Base-by-base conservation (phyloP, 2,113 vertebrate species). In the Capreolus pygargus region DNA sequence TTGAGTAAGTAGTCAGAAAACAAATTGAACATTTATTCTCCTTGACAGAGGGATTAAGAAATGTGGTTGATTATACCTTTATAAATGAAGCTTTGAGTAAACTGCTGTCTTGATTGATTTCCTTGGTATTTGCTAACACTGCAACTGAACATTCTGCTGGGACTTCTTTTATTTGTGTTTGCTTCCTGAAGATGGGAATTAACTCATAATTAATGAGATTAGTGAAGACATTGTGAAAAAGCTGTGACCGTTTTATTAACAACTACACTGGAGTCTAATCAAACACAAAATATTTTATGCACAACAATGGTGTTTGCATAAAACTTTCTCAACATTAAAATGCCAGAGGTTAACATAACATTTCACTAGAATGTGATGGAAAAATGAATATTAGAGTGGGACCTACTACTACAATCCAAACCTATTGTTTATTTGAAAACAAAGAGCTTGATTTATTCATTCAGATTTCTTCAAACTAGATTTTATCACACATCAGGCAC, bases 31-130 rank as follows among this genome's bases (percentile, higher is more conserved):
- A 98, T 98, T 98, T 98, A 96, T 98, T 98, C 85, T 98, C 45
- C 67, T 39, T 98, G 98, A 97, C 97, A 99, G 96, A 89, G 94
- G 94, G 47, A 98, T 97, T 95, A 98, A 97, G 97, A 43, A 97
- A 61, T 97, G 82, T 86, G n/a, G 84, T 96, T 98, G 95, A 97
- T 98, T 98, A 92, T 97, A 61, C 21, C 79, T 98, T 96, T 98
- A 86, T 67, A 98, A 98, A 98, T 96, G 96, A 98, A 98, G 86
- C 86, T 95, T 95, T 98, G 86, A 98, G 91, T 95, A 97, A 98
- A 98, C 94, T 93, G 55, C 91, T 98, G 36, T 92, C 36, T 97
- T 98, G 98, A 99, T 98, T 98, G 98, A 99, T 98, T 98, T 90
- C 64, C 95, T 96, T 85, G 60, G 5, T 93, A 96, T 97, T 96